Base-by-base conservation (phyloP, 2,888 invertebrate species). In the Nemapogon koenigi region DNA sequence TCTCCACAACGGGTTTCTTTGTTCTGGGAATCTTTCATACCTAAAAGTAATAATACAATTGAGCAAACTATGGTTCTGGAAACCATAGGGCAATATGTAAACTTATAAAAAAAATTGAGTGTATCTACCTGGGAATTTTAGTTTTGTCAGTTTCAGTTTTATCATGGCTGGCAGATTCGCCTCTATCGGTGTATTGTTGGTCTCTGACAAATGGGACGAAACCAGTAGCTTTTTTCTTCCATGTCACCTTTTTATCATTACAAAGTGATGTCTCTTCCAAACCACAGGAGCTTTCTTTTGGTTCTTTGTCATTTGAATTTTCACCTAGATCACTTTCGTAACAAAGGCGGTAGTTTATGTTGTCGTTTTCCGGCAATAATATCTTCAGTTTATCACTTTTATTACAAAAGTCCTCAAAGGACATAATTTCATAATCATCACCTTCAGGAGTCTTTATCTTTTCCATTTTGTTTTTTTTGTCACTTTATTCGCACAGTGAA, bases 361-460 rank as follows among this genome's bases (percentile, higher is more conserved):
- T 80, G 46, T 80, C 79, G 44, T 76, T 82, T 40, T 83, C 51
- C 4, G 83, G 72, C 45, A 79, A 67, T 42, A 83, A 71, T 59
- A 79, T 81, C 51, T 81, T 80, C 13, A 67, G 63, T 16, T 58
- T 52, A 30, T 68, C 69, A 32, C 72, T 73, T 46, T 83, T 83
- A 46, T 83, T 82, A 46, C 81, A 82, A 53, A 83, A 83, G 38
- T 83, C 81, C 53, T 84, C 83, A 50, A 83, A 83, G 1, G 83
- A 82, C 16, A 83, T 82, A 40, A 79, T 75, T 49, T 79, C 79
- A 42, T 80, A 79, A 43, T 79, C 80, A 31, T 75, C 71, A 11
- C 73, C 68, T 13, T 64, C 59, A 38, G 65, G 52, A 50, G 70
- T 70, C 44, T 78, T 75, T 53, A 72, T 65, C 59, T 79, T 79